Base-by-base conservation (phyloP, 1,140 invertebrate species). In the Drosophila carrolli region DNA sequence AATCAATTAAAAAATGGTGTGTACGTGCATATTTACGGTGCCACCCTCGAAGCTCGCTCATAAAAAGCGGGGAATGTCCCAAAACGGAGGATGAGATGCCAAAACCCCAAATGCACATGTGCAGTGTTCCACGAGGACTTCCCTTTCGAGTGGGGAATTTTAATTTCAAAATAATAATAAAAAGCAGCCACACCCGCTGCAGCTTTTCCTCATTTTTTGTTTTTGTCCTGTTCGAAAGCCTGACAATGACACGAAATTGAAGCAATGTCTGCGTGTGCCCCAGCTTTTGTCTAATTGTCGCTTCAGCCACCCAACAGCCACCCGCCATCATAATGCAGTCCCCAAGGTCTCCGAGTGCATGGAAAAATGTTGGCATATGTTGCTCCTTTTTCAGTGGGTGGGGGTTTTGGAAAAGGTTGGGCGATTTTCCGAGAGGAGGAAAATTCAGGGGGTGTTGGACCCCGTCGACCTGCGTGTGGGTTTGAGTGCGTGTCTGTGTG, bases 211-310 rank as follows among this genome's bases (percentile, higher is more conserved):
- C 11, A 11, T 14, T 54, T 35, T 16, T 35, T 43, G 10, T 13
- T 27, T 32, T 16, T 16, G 6, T 16, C 29, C 46, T 19, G 60
- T 9, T 55, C 43, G 48, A 66, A 76, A 57, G 40, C 62, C 80
- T 76, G 76, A 83, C 81, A 84, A 84, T 83, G 81, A 76, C 81
- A 85, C 71, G 81, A 68, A 84, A 84, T 85, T 77, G 81, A 85
- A 72, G 81, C 76, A 54, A 32, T 29, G 59, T 66, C 72, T 63
- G 56, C 51, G 37, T 46, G 60, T 58, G 43, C 5, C 60, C 46
- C 55, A 43, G 78, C 84, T 82, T 88, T 86, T 86, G 82, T 86
- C 82, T 86, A 86, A 86, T 86, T 86, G 83, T 88, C 83, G 83
- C 75, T 47, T 35, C 43, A 13, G 35, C 53, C 55, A 6, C 38